phyloP scores from a whole-genome alignment of 2,113 vertebrate genomes.

The Tichodroma muraria region DNA sequence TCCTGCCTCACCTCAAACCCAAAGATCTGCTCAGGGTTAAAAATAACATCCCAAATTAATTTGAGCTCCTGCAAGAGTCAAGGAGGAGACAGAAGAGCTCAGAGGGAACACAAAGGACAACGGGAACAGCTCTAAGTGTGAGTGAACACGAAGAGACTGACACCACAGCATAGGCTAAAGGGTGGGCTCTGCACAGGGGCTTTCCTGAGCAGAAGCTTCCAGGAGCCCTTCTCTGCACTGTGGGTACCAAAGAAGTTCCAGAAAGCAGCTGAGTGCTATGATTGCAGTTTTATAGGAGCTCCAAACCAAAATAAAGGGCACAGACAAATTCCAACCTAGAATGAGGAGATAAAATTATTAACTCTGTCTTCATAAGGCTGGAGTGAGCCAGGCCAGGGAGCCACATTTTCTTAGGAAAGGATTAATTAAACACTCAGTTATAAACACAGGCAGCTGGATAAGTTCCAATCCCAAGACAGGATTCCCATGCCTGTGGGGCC shows the following conservation, averaged over 20 bases:
- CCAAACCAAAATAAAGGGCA: not conserved
- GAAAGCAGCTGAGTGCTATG: not conserved
- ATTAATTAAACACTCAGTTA: not conserved
- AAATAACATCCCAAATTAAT: not conserved
- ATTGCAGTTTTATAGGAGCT: not conserved
- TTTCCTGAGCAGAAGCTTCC: not conserved
- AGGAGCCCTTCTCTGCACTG: not conserved
- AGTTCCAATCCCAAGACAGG: not conserved
- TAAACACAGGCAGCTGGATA: not conserved
- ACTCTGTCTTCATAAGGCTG: not conserved
- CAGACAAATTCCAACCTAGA: not conserved
- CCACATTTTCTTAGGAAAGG: accelerated
- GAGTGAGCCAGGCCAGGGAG: not conserved
- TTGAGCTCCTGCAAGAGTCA: not conserved
- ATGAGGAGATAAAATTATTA: not conserved
- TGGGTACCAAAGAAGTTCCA: not conserved
- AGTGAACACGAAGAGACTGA: not conserved
- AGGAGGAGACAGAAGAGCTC: not conserved
- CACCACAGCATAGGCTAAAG: not conserved
- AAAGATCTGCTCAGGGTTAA: not conserved
- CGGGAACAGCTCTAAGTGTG: not conserved
- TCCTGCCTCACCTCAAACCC: not conserved
- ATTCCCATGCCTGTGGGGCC: not conserved
- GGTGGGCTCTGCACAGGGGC: not conserved
- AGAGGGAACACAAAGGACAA: not conserved